phyloP scores from a whole-genome alignment of 2,888 invertebrate species.

The Limnephilus auricula region DNA sequence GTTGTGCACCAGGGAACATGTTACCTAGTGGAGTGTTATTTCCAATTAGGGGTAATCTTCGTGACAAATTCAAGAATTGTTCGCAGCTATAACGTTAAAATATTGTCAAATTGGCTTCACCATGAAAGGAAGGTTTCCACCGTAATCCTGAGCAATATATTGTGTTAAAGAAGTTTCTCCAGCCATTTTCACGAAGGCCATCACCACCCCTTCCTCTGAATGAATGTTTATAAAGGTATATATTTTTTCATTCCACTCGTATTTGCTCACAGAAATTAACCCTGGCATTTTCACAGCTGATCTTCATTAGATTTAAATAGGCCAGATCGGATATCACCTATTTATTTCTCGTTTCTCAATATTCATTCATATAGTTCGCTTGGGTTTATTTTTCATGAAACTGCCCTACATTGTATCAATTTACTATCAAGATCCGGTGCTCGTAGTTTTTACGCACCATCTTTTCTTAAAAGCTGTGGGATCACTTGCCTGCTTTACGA shows the following conservation, averaged over 20 bases:
- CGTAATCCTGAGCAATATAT: no score
- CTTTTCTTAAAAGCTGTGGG: neutral
- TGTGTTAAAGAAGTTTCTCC: neutral
- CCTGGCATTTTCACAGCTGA: neutral
- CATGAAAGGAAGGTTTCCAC: no score
- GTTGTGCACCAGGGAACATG: no score
- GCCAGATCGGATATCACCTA: neutral
- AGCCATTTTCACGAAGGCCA: neutral
- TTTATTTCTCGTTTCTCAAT: neutral
- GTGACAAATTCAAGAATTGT: no score
- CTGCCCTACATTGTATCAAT: neutral
- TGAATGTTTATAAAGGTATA: neutral
- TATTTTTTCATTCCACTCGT: neutral
- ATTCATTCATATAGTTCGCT: neutral
- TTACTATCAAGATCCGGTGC: neutral
- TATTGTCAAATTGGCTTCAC: no score
- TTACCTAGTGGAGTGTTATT: no score
- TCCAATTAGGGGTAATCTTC: no score
- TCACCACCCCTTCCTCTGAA: neutral
- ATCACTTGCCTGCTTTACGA: neutral
- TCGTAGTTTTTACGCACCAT: neutral
- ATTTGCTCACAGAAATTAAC: neutral
- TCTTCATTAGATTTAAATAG: neutral
- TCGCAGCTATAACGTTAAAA: no score
- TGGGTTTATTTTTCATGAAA: neutral